Evolutionary conservation across 2,888 invertebrate genomes (phyloP), one percentile per base, ranked within the genome.

Genomic region (Timandra comae): DNA sequence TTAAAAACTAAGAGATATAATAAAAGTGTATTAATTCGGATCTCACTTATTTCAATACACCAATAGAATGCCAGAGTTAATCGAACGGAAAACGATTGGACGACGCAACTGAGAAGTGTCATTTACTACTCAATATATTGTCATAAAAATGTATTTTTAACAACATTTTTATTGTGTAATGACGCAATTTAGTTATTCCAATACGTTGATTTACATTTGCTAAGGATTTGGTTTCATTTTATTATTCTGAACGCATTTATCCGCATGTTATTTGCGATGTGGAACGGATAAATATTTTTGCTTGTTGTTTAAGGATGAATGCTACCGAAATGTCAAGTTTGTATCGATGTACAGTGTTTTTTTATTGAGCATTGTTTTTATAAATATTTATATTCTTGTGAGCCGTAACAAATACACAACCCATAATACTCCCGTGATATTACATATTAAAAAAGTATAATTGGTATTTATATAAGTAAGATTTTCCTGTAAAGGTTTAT

Each of bases 41-140:
- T 43, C 55, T 52, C 33, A 51, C 63, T 69, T 68, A 66, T 68
- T 64, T 67, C 56, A 58, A 66, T 67, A 66, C 60, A 61, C 58
- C 52, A 57, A 62, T 67, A 59, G 59, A 61, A 68, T 67, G 66
- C 61, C 58, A 65, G 62, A 67, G 52, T 67, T 69, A 63, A 70
- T 70, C 59, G 60, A 16, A 57, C 52, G 52, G 36, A 56, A 59
- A 59, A 52, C 59, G 59, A 65, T 69, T 63, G 72, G 67, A 52
- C 58, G 56, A 43, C n/a, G 28, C 46, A 57, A 69, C 65, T 66
- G 62, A 63, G 65, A 71, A 72, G 54, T 70, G 68, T 70, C 59
- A 47, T 67, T 66, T 59, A 68, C 63, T 63, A 56, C 62, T 50
- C 59, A 59, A 63, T 72, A 65, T 69, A 63, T 69, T 69, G 56